Evolutionary conservation across 2,113 vertebrate genomes (phyloP), one percentile per base, ranked within the genome.

Genomic region (Lucifuga dentata): DNA sequence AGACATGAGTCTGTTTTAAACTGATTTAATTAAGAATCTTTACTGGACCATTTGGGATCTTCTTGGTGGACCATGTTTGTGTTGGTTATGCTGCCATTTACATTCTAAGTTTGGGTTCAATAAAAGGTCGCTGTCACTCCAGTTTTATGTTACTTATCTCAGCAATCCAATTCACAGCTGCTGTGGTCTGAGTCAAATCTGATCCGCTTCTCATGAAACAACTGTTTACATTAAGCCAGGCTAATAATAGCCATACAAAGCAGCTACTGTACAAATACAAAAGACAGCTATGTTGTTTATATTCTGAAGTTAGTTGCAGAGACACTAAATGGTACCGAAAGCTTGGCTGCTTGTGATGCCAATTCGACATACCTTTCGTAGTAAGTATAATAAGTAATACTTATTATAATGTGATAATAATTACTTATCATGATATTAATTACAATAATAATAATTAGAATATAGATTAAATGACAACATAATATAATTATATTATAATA

Each of bases 141-240:
- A 36, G 49, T 48, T 67, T 67, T 72, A 46, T 59, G 44, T 83
- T 78, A 52, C 57, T 44, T 65, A 20, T 20, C 35, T 40, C 62
- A 73, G 79, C 50, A 56, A 59, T 72, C 39, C 38, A 49, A 65
- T 68, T 71, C 68, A 64, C 68, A 74, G 58, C 55, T 74, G 61
- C 39, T 51, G 55, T 5, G 13, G 2, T 72, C 17, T 1, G 1
- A 40, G 44, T 32, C 44, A 58, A 77, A 62, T 68, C 2, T 50
- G 74, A 83, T 76, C 68, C 67, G 36, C 33, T 76, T 17, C 46
- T 51, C 24, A 40, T 56, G 53, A 77, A 76, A 66, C 49, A 55
- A 68, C 20, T 19, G 23, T n/a, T 49, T 66, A 23, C 46, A 43
- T 20, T 39, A 58, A 68, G 62, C 16, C 35, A 29, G 36, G 69